Conservation (phyloP, 2,797 vertebrate genomes). For the Valencia hispanica region DNA sequence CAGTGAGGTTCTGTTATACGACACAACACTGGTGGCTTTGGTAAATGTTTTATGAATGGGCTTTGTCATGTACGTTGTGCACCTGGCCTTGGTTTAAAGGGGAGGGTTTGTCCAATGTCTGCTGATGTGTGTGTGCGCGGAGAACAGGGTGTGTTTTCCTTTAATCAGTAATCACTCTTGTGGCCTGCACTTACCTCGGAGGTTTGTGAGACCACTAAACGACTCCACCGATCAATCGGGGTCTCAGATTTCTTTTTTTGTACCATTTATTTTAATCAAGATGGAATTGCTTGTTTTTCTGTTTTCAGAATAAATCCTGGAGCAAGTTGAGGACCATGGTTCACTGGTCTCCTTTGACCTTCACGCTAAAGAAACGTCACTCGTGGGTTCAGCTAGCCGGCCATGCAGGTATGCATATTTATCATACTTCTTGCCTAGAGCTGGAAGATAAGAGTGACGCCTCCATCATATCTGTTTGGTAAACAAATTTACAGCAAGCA, state of each 20-base stretch:
- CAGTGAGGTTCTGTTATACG: conserved; percentile 59
- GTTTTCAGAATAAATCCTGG: conserved; percentile 85
- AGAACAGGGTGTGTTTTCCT: conserved; percentile 49
- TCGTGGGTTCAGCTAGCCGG: conserved; percentile 93
- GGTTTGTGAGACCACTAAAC: conserved; percentile 25
- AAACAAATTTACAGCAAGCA: conserved; percentile 1
- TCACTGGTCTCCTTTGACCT: conserved; percentile 85
- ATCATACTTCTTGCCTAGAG: not conserved
- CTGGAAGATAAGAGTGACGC: conserved; percentile 1
- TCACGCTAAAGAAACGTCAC: conserved; percentile 87
- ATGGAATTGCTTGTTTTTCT: conserved; percentile 19
- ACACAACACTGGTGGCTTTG: conserved; percentile 41
- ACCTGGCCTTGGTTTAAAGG: conserved; percentile 63
- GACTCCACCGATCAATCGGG: conserved; percentile 6
- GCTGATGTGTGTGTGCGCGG: conserved; percentile 21
- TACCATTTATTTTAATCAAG: not conserved
- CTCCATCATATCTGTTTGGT: not conserved
- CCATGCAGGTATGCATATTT: conserved; percentile 82
- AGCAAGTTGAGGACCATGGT: conserved; percentile 89
- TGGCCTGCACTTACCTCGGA: conserved; percentile 23
- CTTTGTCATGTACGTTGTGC: conserved; percentile 53
- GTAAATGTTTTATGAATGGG: conserved; percentile 81
- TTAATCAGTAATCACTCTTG: conserved; percentile 49
- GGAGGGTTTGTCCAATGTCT: conserved; percentile 68
- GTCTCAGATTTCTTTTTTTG: conserved; percentile 13